Percentiles rank a stretch among this genome's conserved stretches.
Conservation (phyloP, 2,797 vertebrate genomes). For the Sebastes nivosus region DNA sequence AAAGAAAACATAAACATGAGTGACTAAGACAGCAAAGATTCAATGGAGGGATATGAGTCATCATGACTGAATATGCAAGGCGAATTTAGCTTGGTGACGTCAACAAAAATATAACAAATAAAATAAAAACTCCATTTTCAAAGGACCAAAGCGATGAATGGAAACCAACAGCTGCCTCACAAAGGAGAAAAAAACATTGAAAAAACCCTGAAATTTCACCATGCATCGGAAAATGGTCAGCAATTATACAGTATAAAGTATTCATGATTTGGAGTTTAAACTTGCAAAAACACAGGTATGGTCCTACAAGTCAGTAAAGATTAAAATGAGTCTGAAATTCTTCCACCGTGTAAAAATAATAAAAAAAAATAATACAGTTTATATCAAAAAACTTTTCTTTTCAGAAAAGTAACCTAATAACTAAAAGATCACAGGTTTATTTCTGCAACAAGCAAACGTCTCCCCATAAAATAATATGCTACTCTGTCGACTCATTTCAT, state of each 20-base stretch:
- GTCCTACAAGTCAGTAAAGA: too few relatives aligned
- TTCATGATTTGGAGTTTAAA: background rate
- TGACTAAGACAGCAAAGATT: conserved; percentile 10
- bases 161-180: background rate
- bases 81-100: background rate
- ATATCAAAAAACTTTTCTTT: background rate
- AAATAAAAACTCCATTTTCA: background rate
- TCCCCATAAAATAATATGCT: too few relatives aligned
- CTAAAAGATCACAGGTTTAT: background rate
- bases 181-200: background rate
- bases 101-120: background rate
- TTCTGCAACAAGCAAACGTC: background rate
- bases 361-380: too few relatives aligned
- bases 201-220: background rate
- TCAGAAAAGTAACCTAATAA: background rate
- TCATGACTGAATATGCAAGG: background rate
- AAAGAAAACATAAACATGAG: conserved; percentile 36
- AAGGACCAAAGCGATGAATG: background rate
- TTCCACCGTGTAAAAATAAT: too few relatives aligned
- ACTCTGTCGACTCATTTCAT: too few relatives aligned
- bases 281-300: too few relatives aligned
- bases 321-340: too few relatives aligned
- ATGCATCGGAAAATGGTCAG: background rate
- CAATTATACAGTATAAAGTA: background rate
- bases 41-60: background rate